Percentiles rank a stretch among this genome's conserved stretches.
Conservation (phyloP, 2,888 invertebrate genomes). For the Tachina grossa region DNA sequence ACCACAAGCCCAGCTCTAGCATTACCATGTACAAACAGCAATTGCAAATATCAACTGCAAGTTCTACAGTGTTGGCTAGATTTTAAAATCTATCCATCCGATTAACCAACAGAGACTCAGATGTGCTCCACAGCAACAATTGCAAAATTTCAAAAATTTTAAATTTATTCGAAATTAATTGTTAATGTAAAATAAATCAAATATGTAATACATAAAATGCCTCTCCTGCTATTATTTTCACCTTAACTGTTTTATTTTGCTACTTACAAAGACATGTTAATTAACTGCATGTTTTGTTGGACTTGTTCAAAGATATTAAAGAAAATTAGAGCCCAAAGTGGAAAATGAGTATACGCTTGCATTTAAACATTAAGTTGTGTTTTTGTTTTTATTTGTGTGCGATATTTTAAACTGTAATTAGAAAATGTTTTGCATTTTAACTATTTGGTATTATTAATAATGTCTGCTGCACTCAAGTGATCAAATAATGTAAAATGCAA, state of each 20-base stretch:
- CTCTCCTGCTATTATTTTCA: neutral
- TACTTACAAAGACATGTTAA: slow-evolving; percentile 50
- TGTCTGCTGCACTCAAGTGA: slow-evolving; percentile 63
- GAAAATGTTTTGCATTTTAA: slow-evolving; percentile 54
- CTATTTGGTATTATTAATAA: slow-evolving; percentile 59
- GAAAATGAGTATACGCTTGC: neutral
- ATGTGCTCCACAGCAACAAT: no score
- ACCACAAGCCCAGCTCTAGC: no score
- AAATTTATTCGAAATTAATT: no score
- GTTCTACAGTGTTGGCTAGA: no score
- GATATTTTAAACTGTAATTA: slow-evolving; percentile 54
- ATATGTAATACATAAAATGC: no score
- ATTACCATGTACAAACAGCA: no score
- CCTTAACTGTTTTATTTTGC: neutral
- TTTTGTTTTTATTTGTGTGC: neutral
- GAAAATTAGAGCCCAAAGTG: slow-evolving; percentile 22
- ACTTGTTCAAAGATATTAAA: slow-evolving; percentile 49
- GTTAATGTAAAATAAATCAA: no score
- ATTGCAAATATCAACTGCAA: no score
- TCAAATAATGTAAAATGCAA: slow-evolving; percentile 43
- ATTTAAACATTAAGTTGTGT: slow-evolving; percentile 7
- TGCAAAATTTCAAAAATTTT: no score
- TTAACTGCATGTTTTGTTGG: slow-evolving; percentile 48
- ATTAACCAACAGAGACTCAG: no score
- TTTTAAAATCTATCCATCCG: no score